Conservation (phyloP, 2,888 invertebrate species). For the Callyntrura sp. region DNA sequence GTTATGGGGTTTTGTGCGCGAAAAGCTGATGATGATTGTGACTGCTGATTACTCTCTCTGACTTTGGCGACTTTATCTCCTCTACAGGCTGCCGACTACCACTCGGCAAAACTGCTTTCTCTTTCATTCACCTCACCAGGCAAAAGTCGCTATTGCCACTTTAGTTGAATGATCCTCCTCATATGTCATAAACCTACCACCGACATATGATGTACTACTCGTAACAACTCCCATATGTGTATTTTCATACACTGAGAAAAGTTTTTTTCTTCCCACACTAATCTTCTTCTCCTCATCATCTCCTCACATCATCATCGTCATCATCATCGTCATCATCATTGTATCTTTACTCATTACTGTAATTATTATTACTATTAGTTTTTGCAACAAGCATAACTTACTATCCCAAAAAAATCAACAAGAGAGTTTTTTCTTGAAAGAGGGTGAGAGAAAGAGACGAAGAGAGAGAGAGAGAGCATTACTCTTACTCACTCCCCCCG, state of each 20-base stretch:
- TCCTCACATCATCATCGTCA: conserved; percentile 17
- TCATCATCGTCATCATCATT: conserved; percentile 43
- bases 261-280: conserved; percentile 9
- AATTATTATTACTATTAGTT: too few species aligned
- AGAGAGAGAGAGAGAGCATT: too few species aligned
- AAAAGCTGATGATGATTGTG: neutral
- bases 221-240: neutral
- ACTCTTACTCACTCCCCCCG: too few species aligned
- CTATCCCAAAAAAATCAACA: neutral
- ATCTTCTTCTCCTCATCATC: conserved; percentile 2
- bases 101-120: conserved; percentile 73
- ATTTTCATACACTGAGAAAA: neutral
- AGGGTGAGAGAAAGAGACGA: too few species aligned
- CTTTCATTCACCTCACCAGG: conserved; percentile 63
- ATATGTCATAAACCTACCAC: neutral
- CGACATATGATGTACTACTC: neutral
- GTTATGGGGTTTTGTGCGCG: neutral
- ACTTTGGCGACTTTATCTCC: neutral
- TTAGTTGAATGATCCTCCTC: conserved; percentile 51
- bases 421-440: too few species aligned
- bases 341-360: too few species aligned
- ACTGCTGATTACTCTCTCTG: conserved; percentile 1
- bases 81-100: conserved; percentile 32
- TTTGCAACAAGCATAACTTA: neutral
- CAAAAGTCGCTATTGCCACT: conserved; percentile 47